These are phyloP conservation scores for Lutraria rhynchaena DNA, from an alignment of 1,140 invertebrate species.

Conservation along the genomic window DNA sequence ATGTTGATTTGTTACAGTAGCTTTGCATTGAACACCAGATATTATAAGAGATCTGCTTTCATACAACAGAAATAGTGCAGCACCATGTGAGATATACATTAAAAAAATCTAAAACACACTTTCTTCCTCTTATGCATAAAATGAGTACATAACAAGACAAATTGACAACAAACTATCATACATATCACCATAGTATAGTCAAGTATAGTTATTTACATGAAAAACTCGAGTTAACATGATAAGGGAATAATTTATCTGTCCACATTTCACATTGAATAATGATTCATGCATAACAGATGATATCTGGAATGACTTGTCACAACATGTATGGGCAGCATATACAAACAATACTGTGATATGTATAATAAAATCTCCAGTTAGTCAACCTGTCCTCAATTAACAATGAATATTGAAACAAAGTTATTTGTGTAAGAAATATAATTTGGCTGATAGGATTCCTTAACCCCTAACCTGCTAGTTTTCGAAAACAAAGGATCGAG, in stretches of 20 bases:
- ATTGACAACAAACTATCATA: no score
- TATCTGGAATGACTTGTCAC: constrained; percentile 54
- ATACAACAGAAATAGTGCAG: no score
- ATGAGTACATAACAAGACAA: no score
- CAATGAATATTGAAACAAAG: background rate
- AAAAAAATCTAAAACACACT: no score
- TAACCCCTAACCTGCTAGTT: background rate
- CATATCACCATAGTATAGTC: no score
- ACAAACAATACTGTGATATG: constrained; percentile 60
- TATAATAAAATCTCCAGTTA: constrained; percentile 16
- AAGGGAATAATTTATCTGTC: background rate
- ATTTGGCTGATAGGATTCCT: background rate
- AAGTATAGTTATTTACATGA: background rate
- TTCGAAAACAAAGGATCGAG: background rate
- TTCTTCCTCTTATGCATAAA: no score
- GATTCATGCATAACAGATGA: constrained; percentile 28
- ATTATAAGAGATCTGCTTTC: no score
- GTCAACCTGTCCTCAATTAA: background rate
- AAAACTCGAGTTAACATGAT: background rate
- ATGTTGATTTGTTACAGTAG: no score
- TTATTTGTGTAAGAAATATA: background rate
- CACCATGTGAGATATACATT: no score
- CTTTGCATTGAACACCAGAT: no score
- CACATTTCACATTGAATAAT: background rate
- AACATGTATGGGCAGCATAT: constrained; percentile 48